Base-by-base conservation (phyloP, 2,113 vertebrate genomes). In the Bettongia penicillata region DNA sequence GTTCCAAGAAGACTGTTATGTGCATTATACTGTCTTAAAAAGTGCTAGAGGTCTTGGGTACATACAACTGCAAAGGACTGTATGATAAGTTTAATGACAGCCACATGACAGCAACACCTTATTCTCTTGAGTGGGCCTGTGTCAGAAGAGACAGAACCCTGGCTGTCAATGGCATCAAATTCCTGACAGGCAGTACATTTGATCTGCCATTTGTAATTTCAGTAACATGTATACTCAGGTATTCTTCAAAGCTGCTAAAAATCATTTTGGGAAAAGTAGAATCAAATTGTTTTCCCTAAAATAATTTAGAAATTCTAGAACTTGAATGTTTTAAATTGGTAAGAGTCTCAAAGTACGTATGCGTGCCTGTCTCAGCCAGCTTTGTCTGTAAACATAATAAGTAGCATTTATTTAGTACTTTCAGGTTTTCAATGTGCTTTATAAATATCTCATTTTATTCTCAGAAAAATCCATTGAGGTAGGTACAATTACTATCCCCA, bases 261-360 rank as follows among this genome's bases (percentile, higher is more conserved):
- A 84, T 84, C 19, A 43, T n/a, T n/a, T 77, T 77, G 68, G 37
- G n/a, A 77, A 77, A 77, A 77, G 19, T n/a, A 19, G 14, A n/a
- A 77, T 19, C 12, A 68, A 77, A n/a, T n/a, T 77, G n/a, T n/a
- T 77, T 77, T n/a, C 37, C 37, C 37, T 53, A 93, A 47, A 90
- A 5, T 57, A 11, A 93, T 90, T 61, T 92, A 92, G 31, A 95
- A 92, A 57, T 51, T 53, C 3, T 89, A 91, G 84, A 51, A 51
- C 49, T 19, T 57, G 16, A 84, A 89, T 95, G 3, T 19, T 92
- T 49, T 84, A 93, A 43, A 90, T n/a, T 93, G 53, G 37, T 93
- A 68, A 90, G 37, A 68, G 57, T 94, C 48, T 48, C 51, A 31
- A 93, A 48, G 84, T 95, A 91, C 47, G 24, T 94, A n/a, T 91